Conservation (phyloP, 2,888 invertebrate species). For the Odontothrips loti region DNA sequence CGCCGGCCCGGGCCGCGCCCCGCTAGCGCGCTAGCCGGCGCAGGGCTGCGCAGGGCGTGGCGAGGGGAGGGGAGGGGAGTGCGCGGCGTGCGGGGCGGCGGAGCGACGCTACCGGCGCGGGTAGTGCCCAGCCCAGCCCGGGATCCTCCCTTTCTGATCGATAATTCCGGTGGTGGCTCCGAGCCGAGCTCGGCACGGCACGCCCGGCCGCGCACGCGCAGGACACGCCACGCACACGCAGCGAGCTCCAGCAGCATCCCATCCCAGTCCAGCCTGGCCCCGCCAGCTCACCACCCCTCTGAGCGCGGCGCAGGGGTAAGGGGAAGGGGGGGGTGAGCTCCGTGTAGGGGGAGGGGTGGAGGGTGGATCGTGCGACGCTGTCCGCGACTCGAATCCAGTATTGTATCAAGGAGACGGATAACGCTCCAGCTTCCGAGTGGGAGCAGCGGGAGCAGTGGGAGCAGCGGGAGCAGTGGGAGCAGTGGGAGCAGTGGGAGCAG, state of each 20-base stretch:
- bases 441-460: no score
- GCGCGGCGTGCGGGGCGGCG: background rate
- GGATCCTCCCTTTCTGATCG: constrained; percentile 13
- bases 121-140: background rate
- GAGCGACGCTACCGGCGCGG: background rate
- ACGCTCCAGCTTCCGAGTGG: no score
- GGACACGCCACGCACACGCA: background rate
- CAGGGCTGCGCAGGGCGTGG: background rate
- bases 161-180: background rate
- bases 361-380: background rate
- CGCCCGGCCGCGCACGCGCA: background rate
- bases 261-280: background rate
- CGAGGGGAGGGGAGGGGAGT: background rate
- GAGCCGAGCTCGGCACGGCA: background rate
- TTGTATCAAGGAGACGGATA: no score
- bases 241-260: background rate
- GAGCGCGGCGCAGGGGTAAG: background rate
- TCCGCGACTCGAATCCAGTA: background rate
- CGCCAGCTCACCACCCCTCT: background rate
- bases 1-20: background rate
- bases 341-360: background rate
- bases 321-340: background rate
- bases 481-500: no score
- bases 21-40: background rate
- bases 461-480: no score